Percentiles rank a stretch among this genome's conserved stretches.
Evolutionary conservation across 2,797 vertebrate species (phyloP).

Genomic region (Botia almorhae): DNA sequence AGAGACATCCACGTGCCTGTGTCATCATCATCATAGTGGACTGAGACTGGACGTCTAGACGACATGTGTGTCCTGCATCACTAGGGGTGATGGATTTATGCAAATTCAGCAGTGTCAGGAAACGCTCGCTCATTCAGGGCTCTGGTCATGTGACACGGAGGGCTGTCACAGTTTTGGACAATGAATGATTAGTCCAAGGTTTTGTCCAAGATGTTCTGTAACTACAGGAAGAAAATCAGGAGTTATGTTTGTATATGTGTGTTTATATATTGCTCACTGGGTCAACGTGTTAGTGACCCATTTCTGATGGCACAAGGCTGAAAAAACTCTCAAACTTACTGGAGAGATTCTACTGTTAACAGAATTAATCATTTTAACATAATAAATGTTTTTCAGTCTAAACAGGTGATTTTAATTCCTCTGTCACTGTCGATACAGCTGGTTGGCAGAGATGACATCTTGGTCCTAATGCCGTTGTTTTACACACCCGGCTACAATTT

Average conservation of each 20-base stretch:
- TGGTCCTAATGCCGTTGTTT: background rate
- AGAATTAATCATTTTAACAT: no score
- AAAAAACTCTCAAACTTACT: no score
- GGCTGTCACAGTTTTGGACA: slow-evolving; percentile 24
- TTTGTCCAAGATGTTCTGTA: slow-evolving; percentile 3
- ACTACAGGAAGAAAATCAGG: background rate
- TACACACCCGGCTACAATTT: background rate
- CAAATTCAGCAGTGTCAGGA: slow-evolving; percentile 81
- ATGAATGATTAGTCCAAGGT: slow-evolving; percentile 3
- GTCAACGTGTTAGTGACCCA: no score
- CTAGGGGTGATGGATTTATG: slow-evolving; percentile 88
- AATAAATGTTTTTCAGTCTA: no score
- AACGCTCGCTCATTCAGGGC: slow-evolving; percentile 70
- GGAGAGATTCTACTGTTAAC: no score
- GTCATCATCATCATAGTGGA: slow-evolving; percentile 79
- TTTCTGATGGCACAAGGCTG: no score
- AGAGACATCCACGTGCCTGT: slow-evolving; percentile 47
- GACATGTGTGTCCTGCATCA: slow-evolving; percentile 82
- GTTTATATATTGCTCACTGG: background rate
- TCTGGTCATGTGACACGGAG: slow-evolving; percentile 70
- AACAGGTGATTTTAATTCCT: no score
- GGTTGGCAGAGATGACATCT: background rate
- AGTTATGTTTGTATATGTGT: background rate
- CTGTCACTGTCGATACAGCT: background rate
- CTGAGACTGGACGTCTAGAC: slow-evolving; percentile 91